These are phyloP conservation scores for Zoanthus gigantus DNA, from an alignment of 92 coral and sea anemone genomes.

Conservation along the genomic window DNA sequence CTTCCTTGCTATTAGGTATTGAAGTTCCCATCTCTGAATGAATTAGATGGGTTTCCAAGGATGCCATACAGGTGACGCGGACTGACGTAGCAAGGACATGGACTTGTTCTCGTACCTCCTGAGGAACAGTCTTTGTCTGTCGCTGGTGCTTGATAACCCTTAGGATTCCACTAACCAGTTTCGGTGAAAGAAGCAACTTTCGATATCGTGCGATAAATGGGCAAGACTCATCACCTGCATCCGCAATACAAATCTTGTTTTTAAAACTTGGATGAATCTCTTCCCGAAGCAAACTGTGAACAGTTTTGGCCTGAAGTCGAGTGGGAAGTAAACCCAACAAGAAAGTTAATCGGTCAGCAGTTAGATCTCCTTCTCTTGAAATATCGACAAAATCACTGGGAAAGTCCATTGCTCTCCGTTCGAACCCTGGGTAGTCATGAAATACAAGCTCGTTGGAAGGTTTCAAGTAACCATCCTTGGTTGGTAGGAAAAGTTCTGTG, in stretches of 20 bases:
- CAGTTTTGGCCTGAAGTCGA: constrained; percentile 84
- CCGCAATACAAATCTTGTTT: constrained; percentile 83
- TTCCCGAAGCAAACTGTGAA: constrained; percentile 82
- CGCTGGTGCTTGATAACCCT: constrained; percentile 91
- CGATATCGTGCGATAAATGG: constrained; percentile 80
- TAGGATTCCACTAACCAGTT: constrained; percentile 82
- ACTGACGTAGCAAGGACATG: constrained; percentile 74
- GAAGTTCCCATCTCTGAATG: constrained; percentile 80
- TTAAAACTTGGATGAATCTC: constrained; percentile 89
- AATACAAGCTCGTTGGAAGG: constrained; percentile 88
- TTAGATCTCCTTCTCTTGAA: constrained; percentile 89
- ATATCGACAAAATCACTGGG: constrained; percentile 92
- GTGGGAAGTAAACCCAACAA: constrained; percentile 86
- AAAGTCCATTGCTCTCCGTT: constrained; percentile 93
- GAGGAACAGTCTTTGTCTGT: constrained; percentile 87
- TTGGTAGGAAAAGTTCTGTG: constrained; percentile 84
- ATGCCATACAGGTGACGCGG: constrained; percentile 84
- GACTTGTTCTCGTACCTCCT: constrained; percentile 84
- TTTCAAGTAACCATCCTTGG: constrained; percentile 88
- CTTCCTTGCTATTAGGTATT: constrained; percentile 76
- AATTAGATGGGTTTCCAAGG: constrained; percentile 82
- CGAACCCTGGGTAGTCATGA: constrained; percentile 91
- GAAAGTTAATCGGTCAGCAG: constrained; percentile 89
- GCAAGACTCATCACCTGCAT: constrained; percentile 67
- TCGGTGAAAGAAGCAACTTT: constrained; percentile 79